Conservation (phyloP, 2,888 invertebrate species). For the Aleiodes testaceus region DNA sequence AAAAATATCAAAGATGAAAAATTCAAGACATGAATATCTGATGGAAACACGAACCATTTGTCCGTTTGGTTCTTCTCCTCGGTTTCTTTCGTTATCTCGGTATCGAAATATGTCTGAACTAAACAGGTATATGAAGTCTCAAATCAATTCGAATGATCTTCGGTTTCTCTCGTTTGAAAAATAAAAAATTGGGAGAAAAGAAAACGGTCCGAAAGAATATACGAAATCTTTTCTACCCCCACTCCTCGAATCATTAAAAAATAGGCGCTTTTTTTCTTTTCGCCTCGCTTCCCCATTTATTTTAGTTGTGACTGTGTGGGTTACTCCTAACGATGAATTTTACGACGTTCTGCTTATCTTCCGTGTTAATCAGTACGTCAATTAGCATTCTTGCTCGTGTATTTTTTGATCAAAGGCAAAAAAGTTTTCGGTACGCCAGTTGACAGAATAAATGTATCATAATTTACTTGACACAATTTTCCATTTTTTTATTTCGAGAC, state of each 20-base stretch:
- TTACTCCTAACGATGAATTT: constrained; percentile 8
- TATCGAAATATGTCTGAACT: constrained; percentile 42
- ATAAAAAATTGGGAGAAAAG: constrained; percentile 22
- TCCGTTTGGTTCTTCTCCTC: constrained; percentile 13
- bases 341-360: constrained; percentile 38
- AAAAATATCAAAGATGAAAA: constrained; percentile 4
- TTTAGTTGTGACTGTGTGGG: constrained; percentile 3
- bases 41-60: constrained; percentile 41
- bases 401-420: constrained; percentile 34
- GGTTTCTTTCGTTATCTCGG: constrained; percentile 23
- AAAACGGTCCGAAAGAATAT: not conserved
- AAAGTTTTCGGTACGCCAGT: constrained; percentile 25
- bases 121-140: constrained; percentile 37
- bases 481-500: constrained; percentile 8
- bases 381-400: constrained; percentile 39
- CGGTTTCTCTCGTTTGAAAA: not conserved
- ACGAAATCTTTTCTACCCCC: not conserved
- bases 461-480: constrained; percentile 24
- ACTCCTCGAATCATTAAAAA: constrained; percentile 11
- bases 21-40: constrained; percentile 33
- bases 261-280: constrained; percentile 1
- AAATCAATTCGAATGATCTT: constrained; percentile 40
- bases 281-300: too few species aligned
- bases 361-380: constrained; percentile 44
- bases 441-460: constrained; percentile 11